Base-by-base conservation (phyloP, 2,888 invertebrate species). In the Tenodera sinensis region DNA sequence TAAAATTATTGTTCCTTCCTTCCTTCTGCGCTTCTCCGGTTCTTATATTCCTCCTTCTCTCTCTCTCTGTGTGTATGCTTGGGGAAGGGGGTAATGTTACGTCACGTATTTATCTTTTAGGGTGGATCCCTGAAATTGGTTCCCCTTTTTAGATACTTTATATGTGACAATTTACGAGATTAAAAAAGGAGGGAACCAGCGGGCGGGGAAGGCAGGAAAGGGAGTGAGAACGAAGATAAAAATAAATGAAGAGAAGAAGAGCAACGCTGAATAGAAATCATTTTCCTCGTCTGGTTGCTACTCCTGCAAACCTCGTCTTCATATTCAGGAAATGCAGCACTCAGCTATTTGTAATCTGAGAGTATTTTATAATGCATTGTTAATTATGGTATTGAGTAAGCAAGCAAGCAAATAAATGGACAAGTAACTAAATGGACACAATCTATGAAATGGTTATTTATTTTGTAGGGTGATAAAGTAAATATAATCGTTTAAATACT, bases 151-250 rank as follows among this genome's bases (percentile, higher is more conserved):
- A 88, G 82, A 83, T 89, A 85, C 71, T 88, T 89, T 88, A 89
- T 89, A 88, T 88, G 89, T 89, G 89, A 89, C 88, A 87, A 89
- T 89, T 89, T 88, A 89, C 85, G 34, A 89, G 89, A 89, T 89
- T 89, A 89, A 89, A 89, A 85, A 85, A 27, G 12, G 28, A 54
- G n/a, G 54, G 85, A 85, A 47, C 27, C 3, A 42, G 85, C 54
- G 20, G 54, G 54, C 54, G 54, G 54, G 20, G 54, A 71, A 71
- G 3, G 54, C 0, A 14, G 83, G 84, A 14, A 28, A 15, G 88
- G 30, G 42, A 71, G 54, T 25, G 54, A 71, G 25, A 71, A 71
- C 20, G 54, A 71, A 25, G 54, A 71, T 71, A 71, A 71, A 71
- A 71, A 71, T 71, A 71, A 71, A 71, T 71, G 54, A 71, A 71